Conservation (phyloP, 64 coral and sea anemone genomes). For the Actinia tenebrosa region DNA sequence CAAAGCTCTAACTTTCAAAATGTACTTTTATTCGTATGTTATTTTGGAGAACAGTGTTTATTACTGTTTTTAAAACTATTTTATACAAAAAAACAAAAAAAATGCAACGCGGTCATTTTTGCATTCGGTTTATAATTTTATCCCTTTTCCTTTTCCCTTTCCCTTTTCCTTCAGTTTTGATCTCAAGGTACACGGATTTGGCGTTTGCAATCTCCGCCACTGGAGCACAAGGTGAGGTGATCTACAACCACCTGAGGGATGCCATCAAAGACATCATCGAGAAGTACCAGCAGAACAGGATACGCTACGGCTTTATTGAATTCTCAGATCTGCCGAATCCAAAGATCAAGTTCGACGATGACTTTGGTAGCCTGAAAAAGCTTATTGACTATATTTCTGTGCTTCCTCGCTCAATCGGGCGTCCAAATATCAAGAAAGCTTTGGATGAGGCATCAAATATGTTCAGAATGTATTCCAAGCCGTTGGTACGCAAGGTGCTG, state of each 20-base stretch:
- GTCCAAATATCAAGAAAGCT: slow-evolving; percentile 33
- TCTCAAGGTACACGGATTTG: slow-evolving; percentile 30
- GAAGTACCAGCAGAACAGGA: slow-evolving; percentile 30
- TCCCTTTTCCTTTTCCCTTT: neutral
- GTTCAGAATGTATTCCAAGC: slow-evolving; percentile 26
- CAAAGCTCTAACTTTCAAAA: no score
- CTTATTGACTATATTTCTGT: neutral
- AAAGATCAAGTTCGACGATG: slow-evolving; percentile 6
- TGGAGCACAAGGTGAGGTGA: slow-evolving; percentile 7
- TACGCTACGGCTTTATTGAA: slow-evolving; percentile 48
- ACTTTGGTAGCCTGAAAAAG: neutral
- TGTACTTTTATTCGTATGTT: no score
- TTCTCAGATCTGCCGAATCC: slow-evolving; percentile 19
- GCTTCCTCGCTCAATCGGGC: neutral
- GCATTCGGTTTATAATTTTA: neutral
- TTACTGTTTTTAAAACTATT: no score
- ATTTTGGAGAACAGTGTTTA: no score
- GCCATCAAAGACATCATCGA: slow-evolving; percentile 36
- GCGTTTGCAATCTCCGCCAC: slow-evolving; percentile 59
- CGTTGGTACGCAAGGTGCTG: slow-evolving; percentile 19
- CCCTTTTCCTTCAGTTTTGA: slow-evolving; percentile 22
- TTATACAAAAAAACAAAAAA: no score
- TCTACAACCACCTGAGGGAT: slow-evolving; percentile 35
- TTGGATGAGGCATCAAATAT: slow-evolving; percentile 22
- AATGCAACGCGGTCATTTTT: no score